Conservation (phyloP, 2,797 vertebrate genomes). For the Anguilla marmorata region DNA sequence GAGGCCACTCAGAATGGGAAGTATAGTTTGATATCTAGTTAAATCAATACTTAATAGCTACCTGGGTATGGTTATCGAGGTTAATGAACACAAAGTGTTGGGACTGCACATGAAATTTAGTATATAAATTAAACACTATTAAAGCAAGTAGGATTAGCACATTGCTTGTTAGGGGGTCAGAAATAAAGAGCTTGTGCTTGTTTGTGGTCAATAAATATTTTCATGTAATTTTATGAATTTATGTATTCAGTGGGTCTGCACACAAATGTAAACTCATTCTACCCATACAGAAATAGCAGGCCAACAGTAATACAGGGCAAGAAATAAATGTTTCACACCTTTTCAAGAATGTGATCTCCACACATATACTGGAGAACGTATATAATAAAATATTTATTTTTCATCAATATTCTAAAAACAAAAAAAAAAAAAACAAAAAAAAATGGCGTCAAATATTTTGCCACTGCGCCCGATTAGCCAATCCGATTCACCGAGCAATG, state of each 20-base stretch:
- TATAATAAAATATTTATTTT: no score
- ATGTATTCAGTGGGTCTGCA: not conserved
- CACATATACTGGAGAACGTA: no score
- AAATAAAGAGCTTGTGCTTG: no score
- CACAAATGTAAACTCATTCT: not conserved
- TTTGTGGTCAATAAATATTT: not conserved
- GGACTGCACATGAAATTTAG: not conserved
- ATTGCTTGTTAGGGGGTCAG: not conserved
- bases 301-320: not conserved
- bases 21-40: not conserved
- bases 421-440: not conserved
- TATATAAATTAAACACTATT: not conserved
- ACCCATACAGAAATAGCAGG: not conserved
- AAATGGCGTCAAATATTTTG: not conserved
- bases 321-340: not conserved
- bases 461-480: not conserved
- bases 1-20: not conserved
- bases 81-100: not conserved
- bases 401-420: no score
- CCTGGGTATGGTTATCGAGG: not conserved
- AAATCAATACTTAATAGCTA: not conserved
- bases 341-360: not conserved
- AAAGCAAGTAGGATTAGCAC: not conserved
- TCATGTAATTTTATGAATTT: not conserved
- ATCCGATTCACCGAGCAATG: not conserved